These are phyloP conservation scores for Pristionchus japonicus DNA, from an alignment of 2,888 invertebrate species.

Conservation along the genomic window DNA sequence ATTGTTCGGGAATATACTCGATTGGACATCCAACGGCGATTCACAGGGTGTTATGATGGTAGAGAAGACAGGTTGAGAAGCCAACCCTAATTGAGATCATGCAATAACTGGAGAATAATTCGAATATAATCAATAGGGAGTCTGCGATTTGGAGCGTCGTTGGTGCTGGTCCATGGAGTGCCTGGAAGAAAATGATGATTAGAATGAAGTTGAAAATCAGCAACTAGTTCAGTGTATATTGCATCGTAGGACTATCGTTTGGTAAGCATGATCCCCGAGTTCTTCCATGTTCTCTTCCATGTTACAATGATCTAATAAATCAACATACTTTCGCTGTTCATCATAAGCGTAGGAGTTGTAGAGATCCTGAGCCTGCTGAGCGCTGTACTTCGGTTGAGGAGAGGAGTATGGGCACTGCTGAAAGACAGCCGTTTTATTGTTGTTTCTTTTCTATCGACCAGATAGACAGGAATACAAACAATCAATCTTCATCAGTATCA, in stretches of 20 bases:
- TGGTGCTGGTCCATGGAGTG: constrained; percentile 15
- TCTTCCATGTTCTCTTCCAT: too few species aligned
- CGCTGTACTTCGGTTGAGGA: background rate
- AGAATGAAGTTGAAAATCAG: background rate
- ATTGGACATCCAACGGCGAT: background rate
- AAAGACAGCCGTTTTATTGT: too few species aligned
- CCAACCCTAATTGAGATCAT: background rate
- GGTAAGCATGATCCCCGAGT: too few species aligned
- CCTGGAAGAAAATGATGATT: background rate
- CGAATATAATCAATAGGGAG: background rate
- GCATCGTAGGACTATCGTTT: too few species aligned
- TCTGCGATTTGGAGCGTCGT: constrained; percentile 23
- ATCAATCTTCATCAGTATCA: too few species aligned
- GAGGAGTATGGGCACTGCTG: constrained; percentile 2
- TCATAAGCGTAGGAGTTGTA: background rate
- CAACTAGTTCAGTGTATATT: background rate
- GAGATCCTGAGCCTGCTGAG: constrained; percentile 16
- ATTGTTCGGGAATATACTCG: background rate
- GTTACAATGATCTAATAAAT: too few species aligned
- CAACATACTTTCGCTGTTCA: background rate
- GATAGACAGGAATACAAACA: too few species aligned
- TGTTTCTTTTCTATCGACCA: too few species aligned
- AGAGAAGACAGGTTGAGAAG: background rate
- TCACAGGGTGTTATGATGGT: background rate
- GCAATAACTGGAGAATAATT: too few species aligned